phyloP scores from a whole-genome alignment of 1,140 invertebrate genomes.

The Diachasmimorpha longicaudata region DNA sequence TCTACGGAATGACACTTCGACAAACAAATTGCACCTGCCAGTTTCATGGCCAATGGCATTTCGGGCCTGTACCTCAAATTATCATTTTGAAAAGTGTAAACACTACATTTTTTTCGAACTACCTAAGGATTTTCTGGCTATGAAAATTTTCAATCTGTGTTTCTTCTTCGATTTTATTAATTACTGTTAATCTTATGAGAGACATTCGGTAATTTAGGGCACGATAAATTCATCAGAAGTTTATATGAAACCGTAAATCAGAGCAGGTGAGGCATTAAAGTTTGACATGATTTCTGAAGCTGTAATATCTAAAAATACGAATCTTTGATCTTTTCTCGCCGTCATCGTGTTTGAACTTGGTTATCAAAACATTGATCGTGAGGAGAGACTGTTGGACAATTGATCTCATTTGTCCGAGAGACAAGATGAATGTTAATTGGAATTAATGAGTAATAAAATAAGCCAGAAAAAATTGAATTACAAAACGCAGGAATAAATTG shows the following conservation, averaged over 20 bases:
- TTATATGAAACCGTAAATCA: not conserved
- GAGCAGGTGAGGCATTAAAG: not conserved
- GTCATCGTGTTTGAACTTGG: not conserved
- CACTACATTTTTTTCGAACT: not conserved
- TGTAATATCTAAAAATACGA: not conserved
- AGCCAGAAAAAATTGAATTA: no score
- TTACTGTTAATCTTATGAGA: not conserved
- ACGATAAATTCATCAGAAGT: not conserved
- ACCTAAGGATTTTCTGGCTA: no score
- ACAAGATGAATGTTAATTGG: no score
- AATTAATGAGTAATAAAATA: no score
- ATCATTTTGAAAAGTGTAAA: not conserved
- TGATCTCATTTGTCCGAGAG: not conserved
- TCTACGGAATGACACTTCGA: constrained; percentile 11
- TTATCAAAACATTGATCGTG: not conserved
- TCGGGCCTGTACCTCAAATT: not conserved
- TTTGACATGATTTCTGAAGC: not conserved
- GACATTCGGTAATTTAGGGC: not conserved
- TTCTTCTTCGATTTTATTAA: not conserved
- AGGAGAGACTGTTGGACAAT: not conserved
- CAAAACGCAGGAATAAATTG: no score
- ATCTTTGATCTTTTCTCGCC: not conserved
- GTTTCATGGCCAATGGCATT: constrained; percentile 13
- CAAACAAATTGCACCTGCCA: constrained; percentile 25
- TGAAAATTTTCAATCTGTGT: no score